phyloP scores from a whole-genome alignment of 23 tunicate genomes.

The Trididemnum nubilum region DNA sequence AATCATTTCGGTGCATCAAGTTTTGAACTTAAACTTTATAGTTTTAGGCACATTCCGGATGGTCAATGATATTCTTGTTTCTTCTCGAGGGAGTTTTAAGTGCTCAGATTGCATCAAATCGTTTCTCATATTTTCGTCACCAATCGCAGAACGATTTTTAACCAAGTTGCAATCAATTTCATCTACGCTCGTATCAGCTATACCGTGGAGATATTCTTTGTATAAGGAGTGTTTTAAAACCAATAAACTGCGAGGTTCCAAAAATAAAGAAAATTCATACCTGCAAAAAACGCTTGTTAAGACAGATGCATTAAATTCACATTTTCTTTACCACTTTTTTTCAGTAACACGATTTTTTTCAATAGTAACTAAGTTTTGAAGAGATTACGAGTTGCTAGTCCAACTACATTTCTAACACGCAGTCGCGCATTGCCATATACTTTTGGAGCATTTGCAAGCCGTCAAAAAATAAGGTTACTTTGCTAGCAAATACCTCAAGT shows the following conservation, averaged over 20 bases:
- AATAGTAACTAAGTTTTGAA: too few species aligned
- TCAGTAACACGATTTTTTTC: too few species aligned
- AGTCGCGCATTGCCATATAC: too few species aligned
- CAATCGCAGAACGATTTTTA: conserved; percentile 36
- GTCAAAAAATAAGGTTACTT: too few species aligned
- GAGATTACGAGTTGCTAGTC: too few species aligned
- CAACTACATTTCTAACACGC: too few species aligned
- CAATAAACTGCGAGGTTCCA: conserved; percentile 68
- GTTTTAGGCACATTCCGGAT: conserved; percentile 77
- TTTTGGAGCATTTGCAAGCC: too few species aligned
- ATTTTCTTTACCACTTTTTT: background rate
- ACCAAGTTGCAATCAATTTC: conserved; percentile 4
- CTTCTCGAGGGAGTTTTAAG: background rate
- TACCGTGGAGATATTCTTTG: conserved; percentile 61
- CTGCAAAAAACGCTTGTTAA: conserved; percentile 25
- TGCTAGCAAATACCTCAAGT: too few species aligned
- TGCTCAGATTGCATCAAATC: background rate
- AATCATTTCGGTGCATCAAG: too few species aligned
- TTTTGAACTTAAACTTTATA: conserved; percentile 41
- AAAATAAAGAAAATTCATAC: conserved; percentile 43
- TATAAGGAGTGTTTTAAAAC: conserved; percentile 51
- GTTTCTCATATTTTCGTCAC: background rate
- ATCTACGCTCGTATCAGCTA: conserved; percentile 38
- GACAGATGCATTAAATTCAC: too few species aligned
- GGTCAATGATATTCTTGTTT: conserved; percentile 64